Base-by-base conservation (phyloP, 1,140 invertebrate species). In the Magallana gigas region DNA sequence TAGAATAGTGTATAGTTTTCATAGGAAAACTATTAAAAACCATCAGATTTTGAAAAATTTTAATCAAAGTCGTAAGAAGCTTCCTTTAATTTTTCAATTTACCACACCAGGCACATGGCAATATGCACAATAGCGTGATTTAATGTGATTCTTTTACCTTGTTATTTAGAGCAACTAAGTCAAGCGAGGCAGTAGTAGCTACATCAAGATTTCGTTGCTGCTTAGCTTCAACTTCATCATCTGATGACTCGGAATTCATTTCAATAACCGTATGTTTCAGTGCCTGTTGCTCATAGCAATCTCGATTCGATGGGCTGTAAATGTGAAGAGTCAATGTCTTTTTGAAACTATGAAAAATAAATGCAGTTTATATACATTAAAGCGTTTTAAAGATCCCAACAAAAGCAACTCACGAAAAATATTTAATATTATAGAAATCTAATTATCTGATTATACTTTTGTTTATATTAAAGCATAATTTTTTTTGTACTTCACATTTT, bases 81-180 rank as follows among this genome's bases (percentile, higher is more conserved):
- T 2, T 48, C 36, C 36, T 48, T 48, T 48, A 48, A 48, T 48
- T 48, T 48, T 48, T 0, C 36, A 48, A 48, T 48, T 48, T 48
- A 48, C 36, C 36, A 48, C 36, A 48, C 5, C 36, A 48, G 36
- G 36, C 36, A 48, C 36, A 48, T 48, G 36, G 36, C 36, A 48
- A 48, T 48, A 48, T 48, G 36, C 36, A 48, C 36, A 48, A 48
- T 48, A 5, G 5, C 5, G 36, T 48, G 2, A 48, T 48, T 48
- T 48, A 5, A 48, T 48, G 36, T 48, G 2, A 48, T 48, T 48
- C 36, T 48, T 76, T 83, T 56, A 88, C 87, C 87, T 88, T 88
- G 48, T 88, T 88, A 36, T 88, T 88, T 48, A 88, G 62, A 18
- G 83, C 62, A 48, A 88, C 76, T 11, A 85, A 58, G 76, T 88